A percentile compares a stretch with the other conserved stretches of the same genome.
phyloP scores from a whole-genome alignment of 2,888 invertebrate species.

The Bombylius major region DNA sequence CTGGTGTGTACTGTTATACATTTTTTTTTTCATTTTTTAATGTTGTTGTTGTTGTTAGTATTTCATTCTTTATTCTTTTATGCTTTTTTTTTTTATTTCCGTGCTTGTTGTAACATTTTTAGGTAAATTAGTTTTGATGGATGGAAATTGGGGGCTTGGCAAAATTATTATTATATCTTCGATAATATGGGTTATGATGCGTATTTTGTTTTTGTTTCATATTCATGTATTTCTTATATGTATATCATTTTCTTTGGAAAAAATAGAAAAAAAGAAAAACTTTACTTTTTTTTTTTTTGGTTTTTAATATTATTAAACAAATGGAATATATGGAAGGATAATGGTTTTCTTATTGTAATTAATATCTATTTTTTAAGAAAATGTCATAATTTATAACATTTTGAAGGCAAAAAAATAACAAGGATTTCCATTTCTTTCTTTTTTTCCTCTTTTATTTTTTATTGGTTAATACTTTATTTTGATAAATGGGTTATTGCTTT shows the following conservation, averaged over 20 bases:
- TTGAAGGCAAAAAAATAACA: too few species aligned
- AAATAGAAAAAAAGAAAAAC: too few species aligned
- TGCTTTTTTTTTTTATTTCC: not conserved
- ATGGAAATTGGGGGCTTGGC: constrained; percentile 15
- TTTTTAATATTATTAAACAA: not conserved
- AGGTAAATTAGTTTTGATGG: constrained; percentile 16
- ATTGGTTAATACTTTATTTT: too few species aligned
- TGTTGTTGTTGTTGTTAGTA: not conserved
- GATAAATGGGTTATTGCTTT: too few species aligned
- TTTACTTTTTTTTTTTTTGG: not conserved
- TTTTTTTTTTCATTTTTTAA: not conserved
- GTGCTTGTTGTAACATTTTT: constrained; percentile 7
- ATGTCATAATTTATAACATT: too few species aligned
- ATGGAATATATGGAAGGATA: not conserved
- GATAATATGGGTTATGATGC: constrained; percentile 13
- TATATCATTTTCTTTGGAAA: too few species aligned
- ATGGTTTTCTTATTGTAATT: not conserved
- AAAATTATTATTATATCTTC: constrained; percentile 10
- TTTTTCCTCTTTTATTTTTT: too few species aligned
- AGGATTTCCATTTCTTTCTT: too few species aligned
- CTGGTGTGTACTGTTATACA: not conserved
- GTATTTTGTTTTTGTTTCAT: constrained; percentile 4
- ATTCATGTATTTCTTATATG: too few species aligned
- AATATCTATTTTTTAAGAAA: not conserved
- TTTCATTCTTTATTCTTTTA: not conserved